phyloP scores from a whole-genome alignment of 2,113 vertebrate species.

The Toxostoma redivivum region DNA sequence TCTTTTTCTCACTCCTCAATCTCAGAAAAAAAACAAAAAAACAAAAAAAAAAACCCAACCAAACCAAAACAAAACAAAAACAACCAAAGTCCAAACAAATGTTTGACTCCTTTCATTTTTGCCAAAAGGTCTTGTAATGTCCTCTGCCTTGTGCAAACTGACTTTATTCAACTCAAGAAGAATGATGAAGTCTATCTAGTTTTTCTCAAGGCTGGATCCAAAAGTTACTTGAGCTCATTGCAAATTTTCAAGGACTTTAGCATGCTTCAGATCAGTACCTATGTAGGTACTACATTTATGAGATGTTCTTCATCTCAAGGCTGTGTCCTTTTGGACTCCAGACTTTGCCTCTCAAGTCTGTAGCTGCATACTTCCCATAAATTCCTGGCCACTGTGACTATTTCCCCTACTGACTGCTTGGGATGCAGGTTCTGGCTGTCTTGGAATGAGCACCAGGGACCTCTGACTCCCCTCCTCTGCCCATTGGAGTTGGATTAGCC shows the following conservation, averaged over 20 bases:
- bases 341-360: not conserved
- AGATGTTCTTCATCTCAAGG: not conserved
- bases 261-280: not conserved
- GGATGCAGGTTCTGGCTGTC: not conserved
- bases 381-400: not conserved
- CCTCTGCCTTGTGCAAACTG: not conserved
- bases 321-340: not conserved
- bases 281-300: not conserved
- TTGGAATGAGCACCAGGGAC: not conserved
- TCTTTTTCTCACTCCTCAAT: not conserved
- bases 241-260: not conserved
- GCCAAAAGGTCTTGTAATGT: not conserved
- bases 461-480: not conserved
- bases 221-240: not conserved
- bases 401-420: not conserved
- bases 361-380: not conserved
- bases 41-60: not conserved
- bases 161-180: not conserved
- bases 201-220: not conserved
- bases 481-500: not conserved
- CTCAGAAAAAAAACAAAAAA: not conserved
- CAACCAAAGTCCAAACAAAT: fast-evolving
- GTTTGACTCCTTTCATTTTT: not conserved
- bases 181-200: not conserved
- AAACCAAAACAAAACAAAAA: not conserved